A percentile compares a stretch with the other conserved stretches of the same genome.
Conservation (phyloP, 2,113 vertebrate species). For the Albula goreensis region DNA sequence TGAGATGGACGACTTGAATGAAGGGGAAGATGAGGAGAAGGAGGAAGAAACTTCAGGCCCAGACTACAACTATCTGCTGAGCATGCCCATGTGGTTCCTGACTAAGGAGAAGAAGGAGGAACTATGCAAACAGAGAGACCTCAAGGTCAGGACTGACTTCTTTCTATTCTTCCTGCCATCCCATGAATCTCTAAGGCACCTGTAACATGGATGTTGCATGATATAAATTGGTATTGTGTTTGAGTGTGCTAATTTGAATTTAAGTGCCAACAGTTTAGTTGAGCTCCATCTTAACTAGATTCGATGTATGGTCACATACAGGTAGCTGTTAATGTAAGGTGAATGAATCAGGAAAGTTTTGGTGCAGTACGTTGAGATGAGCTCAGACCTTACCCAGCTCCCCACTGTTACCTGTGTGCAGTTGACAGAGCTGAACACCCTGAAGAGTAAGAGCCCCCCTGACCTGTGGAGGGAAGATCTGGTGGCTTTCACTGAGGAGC, state of each 20-base stretch:
- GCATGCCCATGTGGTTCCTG: conserved; percentile 95
- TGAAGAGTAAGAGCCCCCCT: conserved; percentile 76
- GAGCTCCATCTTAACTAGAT: too few species aligned
- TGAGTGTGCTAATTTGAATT: too few species aligned
- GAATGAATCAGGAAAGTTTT: too few species aligned
- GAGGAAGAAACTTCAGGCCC: conserved; percentile 68
- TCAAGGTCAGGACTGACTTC: conserved; percentile 70
- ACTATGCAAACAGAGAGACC: conserved; percentile 84
- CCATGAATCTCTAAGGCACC: too few species aligned
- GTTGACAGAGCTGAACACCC: conserved; percentile 75
- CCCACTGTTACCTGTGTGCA: conserved; percentile 30
- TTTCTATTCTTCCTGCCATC: too few species aligned
- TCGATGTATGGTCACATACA: too few species aligned
- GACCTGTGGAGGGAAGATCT: conserved; percentile 93
- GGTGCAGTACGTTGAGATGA: too few species aligned
- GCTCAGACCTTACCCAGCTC: too few species aligned
- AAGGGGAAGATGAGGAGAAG: conserved; percentile 58
- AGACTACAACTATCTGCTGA: conserved; percentile 93
- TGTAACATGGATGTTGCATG: too few species aligned
- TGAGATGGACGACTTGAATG: conserved; percentile 54
- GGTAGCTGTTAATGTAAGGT: too few species aligned
- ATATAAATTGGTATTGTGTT: too few species aligned
- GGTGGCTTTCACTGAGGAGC: conserved; percentile 82
- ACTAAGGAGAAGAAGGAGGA: conserved; percentile 98
- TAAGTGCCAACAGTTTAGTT: too few species aligned